Percentiles rank a stretch among this genome's conserved stretches.
Evolutionary conservation across 2,797 vertebrate species (phyloP).

Genomic region (Rhodeus uyekii): DNA sequence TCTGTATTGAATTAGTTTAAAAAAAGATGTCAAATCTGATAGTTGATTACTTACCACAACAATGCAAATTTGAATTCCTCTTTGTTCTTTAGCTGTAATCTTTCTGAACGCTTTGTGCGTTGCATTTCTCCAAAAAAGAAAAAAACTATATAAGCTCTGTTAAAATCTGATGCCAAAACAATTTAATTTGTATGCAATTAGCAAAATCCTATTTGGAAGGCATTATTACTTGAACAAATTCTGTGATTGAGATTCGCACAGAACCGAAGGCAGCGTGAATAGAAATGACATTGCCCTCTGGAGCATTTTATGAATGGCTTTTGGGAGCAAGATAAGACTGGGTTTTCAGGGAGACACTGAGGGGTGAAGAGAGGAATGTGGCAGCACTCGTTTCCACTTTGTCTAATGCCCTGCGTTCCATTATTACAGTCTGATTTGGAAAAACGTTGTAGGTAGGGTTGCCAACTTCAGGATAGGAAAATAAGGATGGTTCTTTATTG

Average conservation of each 20-base stretch:
- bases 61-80: not conserved
- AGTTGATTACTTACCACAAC: not conserved
- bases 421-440: constrained; percentile 11
- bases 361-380: constrained; percentile 11
- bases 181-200: constrained; percentile 72
- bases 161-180: constrained; percentile 12
- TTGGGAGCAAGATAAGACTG: constrained; percentile 67
- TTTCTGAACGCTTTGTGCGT: not conserved
- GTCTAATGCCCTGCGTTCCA: constrained; percentile 17
- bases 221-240: constrained; percentile 82
- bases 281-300: constrained; percentile 74
- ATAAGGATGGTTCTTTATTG: too few species aligned
- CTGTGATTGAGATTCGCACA: constrained; percentile 75
- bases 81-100: constrained; percentile 6
- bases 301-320: constrained; percentile 77
- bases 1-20: not conserved
- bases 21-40: not conserved
- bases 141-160: not conserved
- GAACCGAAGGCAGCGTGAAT: constrained; percentile 70
- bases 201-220: constrained; percentile 79
- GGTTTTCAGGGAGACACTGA: constrained; percentile 32
- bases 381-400: constrained; percentile 24
- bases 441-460: too few species aligned
- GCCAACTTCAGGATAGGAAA: too few species aligned
- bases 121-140: not conserved